Evolutionary conservation across 1,140 invertebrate genomes (phyloP), one percentile per base, ranked within the genome.

Genomic region (Chlorops oryzae): DNA sequence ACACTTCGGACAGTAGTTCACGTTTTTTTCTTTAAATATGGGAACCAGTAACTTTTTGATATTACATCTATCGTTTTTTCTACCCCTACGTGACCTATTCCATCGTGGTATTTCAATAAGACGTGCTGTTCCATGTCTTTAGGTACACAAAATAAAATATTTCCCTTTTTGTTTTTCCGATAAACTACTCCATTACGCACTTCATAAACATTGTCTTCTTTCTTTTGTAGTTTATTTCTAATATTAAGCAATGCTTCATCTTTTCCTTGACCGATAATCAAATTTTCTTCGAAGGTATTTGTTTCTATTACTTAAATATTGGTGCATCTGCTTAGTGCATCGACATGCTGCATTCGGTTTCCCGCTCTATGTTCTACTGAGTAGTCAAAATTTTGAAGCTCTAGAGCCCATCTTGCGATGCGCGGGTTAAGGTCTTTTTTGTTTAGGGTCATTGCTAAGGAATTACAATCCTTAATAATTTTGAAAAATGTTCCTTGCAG

Each of bases 401-500:
- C 20, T 43, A 64, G 40, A 18, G 65, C 61, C 27, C 68, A 74
- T 25, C 72, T 53, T 3, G 69, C 61, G 2, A 74, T 59, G 56
- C 54, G 61, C 3, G 60, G 24, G 1, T 58, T 40, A 17, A 73
- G 39, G n/a, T 75, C 70, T 53, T 61, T 67, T 32, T 74, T 76
- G 7, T 58, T 38, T 21, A 76, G 45, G 0, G 74, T 75, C 40
- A 63, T 54, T 5, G 57, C 49, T 5, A 76, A 63, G 3, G 72
- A 65, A 32, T 52, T 35, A 50, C 70, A 74, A 48, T 71, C 73
- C 1, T 65, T 73, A 7, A 71, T 52, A n/a, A 79, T 73, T 43
- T 74, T 71, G 54, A 77, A 76, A 4, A 66, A 48, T 39, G 59
- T 73, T 20, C 72, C 73, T n/a, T 73, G 54, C 27, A 81, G 55